These are phyloP conservation scores for Nebria ingens DNA, from an alignment of 1,140 invertebrate genomes.

Conservation along the genomic window DNA sequence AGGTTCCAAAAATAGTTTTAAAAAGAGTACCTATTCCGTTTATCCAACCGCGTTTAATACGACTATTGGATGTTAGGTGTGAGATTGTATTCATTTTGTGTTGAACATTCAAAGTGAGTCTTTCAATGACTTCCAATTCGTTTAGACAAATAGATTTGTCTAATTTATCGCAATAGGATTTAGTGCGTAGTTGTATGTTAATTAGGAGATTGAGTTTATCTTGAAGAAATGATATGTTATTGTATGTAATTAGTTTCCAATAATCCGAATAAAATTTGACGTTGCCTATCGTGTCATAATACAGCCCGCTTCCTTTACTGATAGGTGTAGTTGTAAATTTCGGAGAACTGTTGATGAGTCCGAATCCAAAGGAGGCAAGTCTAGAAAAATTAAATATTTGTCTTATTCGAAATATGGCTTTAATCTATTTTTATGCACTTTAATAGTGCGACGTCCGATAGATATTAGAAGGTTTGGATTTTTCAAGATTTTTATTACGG, in stretches of 20 bases:
- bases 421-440: no score
- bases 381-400: background rate
- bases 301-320: no score
- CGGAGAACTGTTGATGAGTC: background rate
- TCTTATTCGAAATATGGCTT: background rate
- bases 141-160: background rate
- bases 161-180: background rate
- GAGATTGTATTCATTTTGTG: background rate
- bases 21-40: no score
- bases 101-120: background rate
- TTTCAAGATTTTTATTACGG: no score
- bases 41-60: background rate
- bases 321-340: no score
- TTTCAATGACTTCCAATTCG: background rate
- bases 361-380: background rate
- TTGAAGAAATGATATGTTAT: background rate
- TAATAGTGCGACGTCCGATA: background rate
- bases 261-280: background rate
- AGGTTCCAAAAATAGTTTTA: background rate
- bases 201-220: background rate
- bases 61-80: background rate
- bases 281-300: background rate
- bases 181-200: background rate
- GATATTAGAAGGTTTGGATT: no score
- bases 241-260: background rate